Evolutionary conservation across 2,797 vertebrate genomes (phyloP), one percentile per base, ranked within the genome.

Genomic region (Ambastaia sidthimunki): DNA sequence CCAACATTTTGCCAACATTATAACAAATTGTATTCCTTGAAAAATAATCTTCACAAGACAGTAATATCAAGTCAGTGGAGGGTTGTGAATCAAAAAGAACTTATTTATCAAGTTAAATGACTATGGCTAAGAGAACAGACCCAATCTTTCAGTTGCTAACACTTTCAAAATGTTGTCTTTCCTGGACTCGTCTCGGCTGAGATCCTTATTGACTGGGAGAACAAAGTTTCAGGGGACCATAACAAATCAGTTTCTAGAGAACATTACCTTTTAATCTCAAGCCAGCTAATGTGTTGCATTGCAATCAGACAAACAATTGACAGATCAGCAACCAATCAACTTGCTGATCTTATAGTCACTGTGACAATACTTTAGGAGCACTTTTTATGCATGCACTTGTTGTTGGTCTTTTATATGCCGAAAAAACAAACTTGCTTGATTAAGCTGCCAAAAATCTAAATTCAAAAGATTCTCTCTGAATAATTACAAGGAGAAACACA

Each of bases 81-180:
- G 47, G 74, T 47, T 4, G n/a, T 60, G 76, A 82, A 78, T 28
- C 47, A 83, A 75, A 44, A 44, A 80, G 66, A 72, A 41, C 23
- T 62, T 80, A 82, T 86, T 86, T 75, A 85, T 83, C 76, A 80
- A 82, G 52, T 72, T 80, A 73, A 86, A 85, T 55, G 81, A 84
- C 77, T 81, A 50, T 76, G 82, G 37, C 55, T 78, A 77, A 75
- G 70, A 78, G 72, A 82, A 80, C 80, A 76, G 76, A 78, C 57
- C 62, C 75, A 74, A 83, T 80, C 28, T 87, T 87, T 87, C 81
- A 81, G 84, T 85, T 83, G 76, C 83, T 34, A 82, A 86, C 69
- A 70, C 80, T 82, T 84, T 73, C 82, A 88, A 80, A 84, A 25
- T 80, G 80, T 52, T 44, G 76, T 86, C 80, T 85, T 86, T 84